Base-by-base conservation (phyloP, 1,140 invertebrate genomes). In the Ridgeia piscesae region DNA sequence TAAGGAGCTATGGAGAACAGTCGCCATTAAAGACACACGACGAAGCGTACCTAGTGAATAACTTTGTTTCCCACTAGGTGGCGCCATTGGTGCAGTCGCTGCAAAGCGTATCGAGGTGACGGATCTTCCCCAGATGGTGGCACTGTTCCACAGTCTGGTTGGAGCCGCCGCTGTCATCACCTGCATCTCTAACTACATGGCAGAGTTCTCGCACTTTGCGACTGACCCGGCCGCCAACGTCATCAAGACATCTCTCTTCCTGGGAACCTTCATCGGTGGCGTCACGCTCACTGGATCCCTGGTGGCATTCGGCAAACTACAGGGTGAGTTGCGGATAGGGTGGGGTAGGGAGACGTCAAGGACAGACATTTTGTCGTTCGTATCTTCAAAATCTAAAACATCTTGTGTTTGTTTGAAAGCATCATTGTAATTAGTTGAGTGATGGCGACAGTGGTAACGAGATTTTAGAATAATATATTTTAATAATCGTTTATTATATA, bases 261-360 rank as follows among this genome's bases (percentile, higher is more conserved):
- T 99, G 8, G 98, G 98, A 9, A 98, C 98, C 0, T 98, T 97
- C 96, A 99, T 99, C 94, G 98, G 98, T 93, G 98, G 98, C 90
- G 97, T 98, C 58, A 98, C 98, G 14, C 98, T 98, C 96, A 98
- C 98, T 94, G 98, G 98, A 1, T 98, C 98, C 0, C 96, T 99
- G 88, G 97, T 99, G 88, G 98, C 98, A n/a, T 99, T 98, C 96
- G 98, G 98, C 92, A 99, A 99, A 96, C 97, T 99, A 9, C 98
- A 98, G 96, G 97, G 96, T 96, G 92, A 93, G 92, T 88, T 34
- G 89, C 89, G 31, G 34, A 2, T 90, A 21, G 21, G 14, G 89
- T 89, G 31, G n/a, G 17, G 14, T n/a, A 35, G 11, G 21, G 0
- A 31, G 89, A 35, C 89, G 33, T 2, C 2, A 77, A 77, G 27